Evolutionary conservation across 2,113 vertebrate species (phyloP), one percentile per base, ranked within the genome.

Genomic region (Climacteris rufus): DNA sequence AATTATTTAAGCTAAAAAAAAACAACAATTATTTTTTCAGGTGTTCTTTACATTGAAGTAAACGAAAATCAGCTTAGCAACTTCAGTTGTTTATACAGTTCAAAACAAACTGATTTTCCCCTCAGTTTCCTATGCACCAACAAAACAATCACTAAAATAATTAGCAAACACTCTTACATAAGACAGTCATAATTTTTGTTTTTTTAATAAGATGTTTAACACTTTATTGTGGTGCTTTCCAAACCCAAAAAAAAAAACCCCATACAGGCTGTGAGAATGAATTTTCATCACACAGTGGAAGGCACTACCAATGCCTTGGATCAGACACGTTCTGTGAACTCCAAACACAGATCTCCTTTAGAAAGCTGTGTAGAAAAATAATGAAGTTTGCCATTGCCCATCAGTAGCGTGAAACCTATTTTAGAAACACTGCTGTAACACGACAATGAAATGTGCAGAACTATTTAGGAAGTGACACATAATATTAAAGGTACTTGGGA

Each of bases 171-270:
- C 59, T 66, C 23, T 69, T 40, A 50, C 20, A 11, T 49, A 40
- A 56, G 33, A 47, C 1, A 4, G n/a, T 42, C 2, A 20, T 40
- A 0, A 5, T 14, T 10, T 5, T 50, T 30, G 37, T 68, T 61
- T 76, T 44, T 14, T 9, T 28, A 57, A 4, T 30, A 79, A 60
- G 8, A 24, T 35, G 5, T 61, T 80, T n/a, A 83, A 66, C 13
- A 27, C 21, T 44, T 69, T 49, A 56, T 14, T 21, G 28, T 33
- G 61, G 42, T 30, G 61, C 33, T 87, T 83, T 60, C 33, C 5
- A 4, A 90, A 88, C 24, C 4, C 5, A 83, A 6, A 7, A 27
- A 22, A 42, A 35, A 15, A 31, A 15, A 9, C 3, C 18, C 21
- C 6, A 15, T 13, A 28, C 0, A 44, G 27, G 31, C 12, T 18